A percentile compares a stretch with the other conserved stretches of the same genome.
Conservation (phyloP, 2,113 vertebrate species). For the Spilogale gracilis region DNA sequence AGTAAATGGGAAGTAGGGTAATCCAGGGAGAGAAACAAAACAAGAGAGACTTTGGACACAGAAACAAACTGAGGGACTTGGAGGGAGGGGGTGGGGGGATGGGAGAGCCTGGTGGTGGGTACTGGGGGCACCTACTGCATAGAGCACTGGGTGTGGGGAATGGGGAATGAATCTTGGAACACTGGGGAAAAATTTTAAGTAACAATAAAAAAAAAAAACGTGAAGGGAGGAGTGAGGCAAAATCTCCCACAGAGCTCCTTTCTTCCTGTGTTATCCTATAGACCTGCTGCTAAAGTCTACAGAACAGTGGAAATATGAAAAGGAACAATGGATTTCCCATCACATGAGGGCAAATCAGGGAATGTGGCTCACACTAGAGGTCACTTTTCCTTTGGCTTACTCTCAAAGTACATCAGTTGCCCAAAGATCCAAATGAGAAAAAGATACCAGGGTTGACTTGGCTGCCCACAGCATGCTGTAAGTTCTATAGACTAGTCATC, state of each 20-base stretch:
- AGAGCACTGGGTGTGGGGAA: no score
- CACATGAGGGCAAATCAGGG: not conserved
- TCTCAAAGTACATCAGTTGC: not conserved
- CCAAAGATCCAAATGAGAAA: not conserved
- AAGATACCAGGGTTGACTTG: not conserved
- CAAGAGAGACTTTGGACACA: no score
- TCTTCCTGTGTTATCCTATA: not conserved
- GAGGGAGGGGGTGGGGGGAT: no score
- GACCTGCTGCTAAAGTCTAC: not conserved
- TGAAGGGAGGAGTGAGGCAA: not conserved
- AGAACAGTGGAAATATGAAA: not conserved
- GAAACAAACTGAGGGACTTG: no score
- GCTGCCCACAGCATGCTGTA: not conserved
- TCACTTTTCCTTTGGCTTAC: not conserved
- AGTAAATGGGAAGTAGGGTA: no score
- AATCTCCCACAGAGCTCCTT: not conserved
- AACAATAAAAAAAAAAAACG: not conserved
- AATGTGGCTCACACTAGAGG: not conserved
- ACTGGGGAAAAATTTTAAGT: no score
- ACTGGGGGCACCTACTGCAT: no score
- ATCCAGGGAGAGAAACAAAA: no score
- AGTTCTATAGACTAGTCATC: not conserved
- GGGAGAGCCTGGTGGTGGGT: no score
- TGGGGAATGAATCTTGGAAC: no score
- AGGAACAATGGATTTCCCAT: not conserved